Evolutionary conservation across 2,888 invertebrate genomes (phyloP).

Genomic region (Tinea semifulvella): DNA sequence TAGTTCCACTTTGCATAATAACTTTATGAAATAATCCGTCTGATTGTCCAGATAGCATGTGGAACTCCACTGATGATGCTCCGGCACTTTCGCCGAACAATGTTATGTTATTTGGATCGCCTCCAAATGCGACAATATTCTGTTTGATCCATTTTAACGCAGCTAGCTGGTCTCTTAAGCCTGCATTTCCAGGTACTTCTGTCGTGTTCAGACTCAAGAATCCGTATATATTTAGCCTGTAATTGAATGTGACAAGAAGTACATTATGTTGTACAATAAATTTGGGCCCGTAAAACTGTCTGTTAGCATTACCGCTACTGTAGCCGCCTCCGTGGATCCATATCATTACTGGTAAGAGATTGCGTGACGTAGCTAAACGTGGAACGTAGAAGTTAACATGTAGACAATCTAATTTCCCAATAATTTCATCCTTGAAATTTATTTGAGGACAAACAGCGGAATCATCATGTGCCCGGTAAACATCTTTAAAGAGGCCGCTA

Average conservation of each 20-base stretch:
- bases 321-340: constrained; percentile 37
- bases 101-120: constrained; percentile 34
- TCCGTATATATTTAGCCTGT: constrained; percentile 38
- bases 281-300: constrained; percentile 27
- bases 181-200: constrained; percentile 38
- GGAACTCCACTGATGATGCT: constrained; percentile 32
- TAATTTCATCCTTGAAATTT: constrained; percentile 20
- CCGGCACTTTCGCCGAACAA: constrained; percentile 37
- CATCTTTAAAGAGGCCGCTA: constrained; percentile 22
- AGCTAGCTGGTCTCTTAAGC: constrained; percentile 37
- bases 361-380: constrained; percentile 23
- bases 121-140: constrained; percentile 38
- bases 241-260: constrained; percentile 34
- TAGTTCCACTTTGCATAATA: constrained; percentile 34
- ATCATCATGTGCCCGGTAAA: constrained; percentile 33
- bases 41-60: constrained; percentile 27
- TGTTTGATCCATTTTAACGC: constrained; percentile 38
- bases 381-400: constrained; percentile 36
- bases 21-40: constrained; percentile 30
- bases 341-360: constrained; percentile 34
- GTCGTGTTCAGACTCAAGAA: constrained; percentile 39
- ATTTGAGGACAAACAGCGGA: constrained; percentile 36
- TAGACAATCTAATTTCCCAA: constrained; percentile 32
- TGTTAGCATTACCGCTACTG: constrained; percentile 24
- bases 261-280: constrained; percentile 35